Conservation (phyloP, 2,888 invertebrate genomes). For the Junonia oenone region DNA sequence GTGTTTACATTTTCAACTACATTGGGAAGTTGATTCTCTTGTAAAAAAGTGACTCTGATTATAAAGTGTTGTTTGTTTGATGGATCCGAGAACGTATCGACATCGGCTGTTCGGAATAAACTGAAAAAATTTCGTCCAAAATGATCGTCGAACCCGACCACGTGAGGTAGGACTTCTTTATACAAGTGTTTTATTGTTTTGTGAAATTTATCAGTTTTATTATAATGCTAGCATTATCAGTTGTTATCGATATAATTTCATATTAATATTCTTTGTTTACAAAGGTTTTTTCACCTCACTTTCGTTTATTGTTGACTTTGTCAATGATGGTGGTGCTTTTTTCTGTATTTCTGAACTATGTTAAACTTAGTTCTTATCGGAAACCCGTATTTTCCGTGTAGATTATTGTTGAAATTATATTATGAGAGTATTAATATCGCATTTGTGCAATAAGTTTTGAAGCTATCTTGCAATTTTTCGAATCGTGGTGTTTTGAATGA, state of each 20-base stretch:
- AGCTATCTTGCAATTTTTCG: background rate
- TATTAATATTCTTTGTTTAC: background rate
- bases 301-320: background rate
- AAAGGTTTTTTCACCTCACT: background rate
- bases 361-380: background rate
- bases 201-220: slow-evolving; percentile 32
- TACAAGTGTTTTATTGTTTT: slow-evolving; percentile 55
- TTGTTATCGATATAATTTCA: background rate
- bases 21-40: slow-evolving; percentile 61
- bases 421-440: background rate
- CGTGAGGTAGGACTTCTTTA: slow-evolving; percentile 69
- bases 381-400: background rate
- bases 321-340: background rate
- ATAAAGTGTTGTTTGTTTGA: slow-evolving; percentile 65
- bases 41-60: slow-evolving; percentile 49
- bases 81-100: slow-evolving; percentile 60
- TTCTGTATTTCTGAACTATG: background rate
- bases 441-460: background rate
- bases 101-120: slow-evolving; percentile 53
- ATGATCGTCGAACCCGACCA: slow-evolving; percentile 79
- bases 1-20: slow-evolving; percentile 68
- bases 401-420: background rate
- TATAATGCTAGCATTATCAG: background rate
- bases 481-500: no score
- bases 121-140: slow-evolving; percentile 69